phyloP scores from a whole-genome alignment of 2,797 vertebrate species.

The Siniperca undulata region DNA sequence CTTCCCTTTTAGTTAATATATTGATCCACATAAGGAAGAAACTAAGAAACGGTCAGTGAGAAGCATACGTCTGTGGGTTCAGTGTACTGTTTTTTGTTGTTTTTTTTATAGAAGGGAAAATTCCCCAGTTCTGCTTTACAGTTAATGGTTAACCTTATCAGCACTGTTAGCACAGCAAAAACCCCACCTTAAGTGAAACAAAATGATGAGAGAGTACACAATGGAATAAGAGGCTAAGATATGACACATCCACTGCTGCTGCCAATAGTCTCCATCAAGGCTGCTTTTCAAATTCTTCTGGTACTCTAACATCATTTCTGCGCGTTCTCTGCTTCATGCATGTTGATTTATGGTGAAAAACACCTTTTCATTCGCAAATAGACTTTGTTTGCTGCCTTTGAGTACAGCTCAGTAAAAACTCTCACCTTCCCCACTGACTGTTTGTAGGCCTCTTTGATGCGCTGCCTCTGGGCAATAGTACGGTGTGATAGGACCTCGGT shows the following conservation, averaged over 20 bases:
- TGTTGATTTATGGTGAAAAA: slow-evolving; percentile 12
- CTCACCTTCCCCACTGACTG: slow-evolving; percentile 92
- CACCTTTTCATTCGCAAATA: not conserved
- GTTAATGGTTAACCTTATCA: slow-evolving; percentile 75
- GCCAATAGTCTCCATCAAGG: not conserved
- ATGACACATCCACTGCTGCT: not conserved
- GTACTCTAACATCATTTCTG: not conserved
- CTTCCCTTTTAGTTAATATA: slow-evolving; percentile 60
- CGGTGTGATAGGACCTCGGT: slow-evolving; percentile 86
- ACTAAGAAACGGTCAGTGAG: slow-evolving; percentile 29
- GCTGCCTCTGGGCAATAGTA: slow-evolving; percentile 92
- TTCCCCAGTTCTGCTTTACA: slow-evolving; percentile 45
- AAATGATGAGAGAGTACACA: slow-evolving; percentile 15
- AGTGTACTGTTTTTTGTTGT: not conserved
- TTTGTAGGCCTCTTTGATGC: slow-evolving; percentile 92
- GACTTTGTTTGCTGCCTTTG: not conserved
- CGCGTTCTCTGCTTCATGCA: not conserved
- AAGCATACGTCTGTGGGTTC: not conserved
- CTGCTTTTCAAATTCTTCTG: slow-evolving; percentile 8
- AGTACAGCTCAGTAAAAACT: not conserved
- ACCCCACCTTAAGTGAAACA: not conserved
- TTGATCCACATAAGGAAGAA: slow-evolving; percentile 32
- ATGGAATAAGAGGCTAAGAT: not conserved
- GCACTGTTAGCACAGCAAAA: not conserved
- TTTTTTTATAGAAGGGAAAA: not conserved